phyloP scores from a whole-genome alignment of 2,113 vertebrate genomes.

The Vidua chalybeata region DNA sequence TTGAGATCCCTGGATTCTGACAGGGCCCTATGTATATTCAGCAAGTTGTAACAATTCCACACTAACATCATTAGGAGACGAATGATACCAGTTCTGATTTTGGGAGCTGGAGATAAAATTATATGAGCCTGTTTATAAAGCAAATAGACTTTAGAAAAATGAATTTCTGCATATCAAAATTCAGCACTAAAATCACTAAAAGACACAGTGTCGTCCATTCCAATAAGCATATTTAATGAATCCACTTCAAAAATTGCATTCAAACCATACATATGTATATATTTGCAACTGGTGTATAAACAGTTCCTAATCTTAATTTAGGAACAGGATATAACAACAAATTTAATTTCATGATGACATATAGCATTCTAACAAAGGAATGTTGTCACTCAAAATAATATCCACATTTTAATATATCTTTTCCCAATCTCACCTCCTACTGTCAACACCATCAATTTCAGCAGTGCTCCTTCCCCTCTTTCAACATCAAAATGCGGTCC shows the following conservation, averaged over 20 bases:
- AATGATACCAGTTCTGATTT: not conserved
- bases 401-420: conserved; percentile 48
- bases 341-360: not conserved
- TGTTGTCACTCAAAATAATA: conserved; percentile 15
- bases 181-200: not conserved
- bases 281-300: not conserved
- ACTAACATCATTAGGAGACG: not conserved
- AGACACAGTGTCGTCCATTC: not conserved
- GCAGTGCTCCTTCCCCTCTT: conserved; percentile 60
- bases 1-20: not conserved
- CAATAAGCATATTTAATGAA: not conserved
- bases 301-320: not conserved
- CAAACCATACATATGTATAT: not conserved
- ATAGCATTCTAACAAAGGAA: conserved; percentile 19
- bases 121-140: not conserved
- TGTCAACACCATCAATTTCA: conserved; percentile 75
- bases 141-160: conserved; percentile 13
- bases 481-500: conserved; percentile 71
- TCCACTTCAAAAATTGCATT: not conserved
- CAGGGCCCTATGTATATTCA: not conserved
- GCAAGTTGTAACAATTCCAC: not conserved
- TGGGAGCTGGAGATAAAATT: not conserved
- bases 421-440: conserved; percentile 65
- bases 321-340: not conserved
- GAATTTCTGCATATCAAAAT: not conserved